Conservation (phyloP, 1,140 invertebrate genomes). For the Drosophila eugracilis region DNA sequence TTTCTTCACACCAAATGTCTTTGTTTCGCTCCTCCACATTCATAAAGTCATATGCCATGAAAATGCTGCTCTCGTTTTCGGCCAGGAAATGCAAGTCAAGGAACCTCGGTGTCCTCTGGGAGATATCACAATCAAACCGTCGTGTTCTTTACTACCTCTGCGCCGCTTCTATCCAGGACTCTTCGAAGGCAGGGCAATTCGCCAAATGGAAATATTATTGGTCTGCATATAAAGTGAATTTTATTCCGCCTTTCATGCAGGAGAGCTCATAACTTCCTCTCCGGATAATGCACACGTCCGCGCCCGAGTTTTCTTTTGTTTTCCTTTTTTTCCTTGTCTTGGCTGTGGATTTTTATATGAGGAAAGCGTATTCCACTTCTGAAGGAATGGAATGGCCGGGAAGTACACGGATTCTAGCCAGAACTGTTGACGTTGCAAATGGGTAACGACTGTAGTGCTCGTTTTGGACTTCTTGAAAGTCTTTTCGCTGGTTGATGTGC, state of each 20-base stretch:
- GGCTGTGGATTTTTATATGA: neutral
- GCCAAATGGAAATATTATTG: conserved; percentile 82
- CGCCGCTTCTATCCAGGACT: conserved; percentile 22
- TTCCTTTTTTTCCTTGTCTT: neutral
- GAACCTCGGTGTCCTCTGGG: conserved; percentile 38
- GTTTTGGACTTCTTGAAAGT: conserved; percentile 16
- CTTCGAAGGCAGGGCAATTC: conserved; percentile 47
- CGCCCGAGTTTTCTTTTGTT: conserved; percentile 1
- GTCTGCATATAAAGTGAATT: conserved; percentile 76
- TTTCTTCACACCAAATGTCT: conserved; percentile 63
- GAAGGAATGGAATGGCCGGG: neutral
- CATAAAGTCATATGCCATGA: conserved; percentile 74
- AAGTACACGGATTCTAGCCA: conserved; percentile 10
- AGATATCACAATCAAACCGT: conserved; percentile 63
- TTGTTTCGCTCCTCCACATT: conserved; percentile 44
- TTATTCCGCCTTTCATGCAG: conserved; percentile 47
- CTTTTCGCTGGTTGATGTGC: conserved; percentile 20
- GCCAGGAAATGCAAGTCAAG: conserved; percentile 30
- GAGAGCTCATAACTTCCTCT: conserved; percentile 42
- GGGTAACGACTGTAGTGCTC: conserved; percentile 24
- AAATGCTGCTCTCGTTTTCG: conserved; percentile 14
- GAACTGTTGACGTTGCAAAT: conserved; percentile 41
- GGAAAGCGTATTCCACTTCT: neutral
- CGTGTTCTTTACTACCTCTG: conserved; percentile 49
- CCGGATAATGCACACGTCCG: conserved; percentile 48